phyloP scores from a whole-genome alignment of 2,113 vertebrate species.

The Ceratotherium simum region DNA sequence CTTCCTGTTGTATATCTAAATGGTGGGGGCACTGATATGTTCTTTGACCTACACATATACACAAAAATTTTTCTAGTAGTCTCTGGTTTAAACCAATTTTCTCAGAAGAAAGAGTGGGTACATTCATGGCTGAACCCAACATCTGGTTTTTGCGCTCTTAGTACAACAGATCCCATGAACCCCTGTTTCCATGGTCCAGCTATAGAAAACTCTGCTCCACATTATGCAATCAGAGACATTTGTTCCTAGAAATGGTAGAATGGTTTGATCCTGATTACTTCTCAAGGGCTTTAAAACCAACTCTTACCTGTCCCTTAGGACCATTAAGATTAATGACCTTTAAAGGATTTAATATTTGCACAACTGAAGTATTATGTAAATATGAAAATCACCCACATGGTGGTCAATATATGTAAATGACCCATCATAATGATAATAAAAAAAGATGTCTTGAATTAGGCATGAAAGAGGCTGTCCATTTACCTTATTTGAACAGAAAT shows the following conservation, averaged over 20 bases:
- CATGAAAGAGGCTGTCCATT: neutral
- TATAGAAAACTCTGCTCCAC: neutral
- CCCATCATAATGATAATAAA: neutral
- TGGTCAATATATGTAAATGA: neutral
- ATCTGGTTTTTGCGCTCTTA: neutral
- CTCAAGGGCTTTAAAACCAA: neutral
- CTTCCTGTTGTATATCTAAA: neutral
- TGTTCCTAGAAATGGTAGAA: neutral
- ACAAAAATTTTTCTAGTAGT: neutral
- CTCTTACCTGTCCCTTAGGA: neutral
- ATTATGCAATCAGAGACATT: neutral
- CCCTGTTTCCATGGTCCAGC: neutral
- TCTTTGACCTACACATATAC: neutral
- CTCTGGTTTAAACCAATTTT: neutral
- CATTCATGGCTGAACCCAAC: neutral
- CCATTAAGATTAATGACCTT: neutral
- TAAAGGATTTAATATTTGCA: constrained; percentile 1
- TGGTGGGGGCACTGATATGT: neutral
- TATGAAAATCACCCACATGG: neutral
- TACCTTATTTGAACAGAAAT: neutral
- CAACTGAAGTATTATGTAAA: neutral
- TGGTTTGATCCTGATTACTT: neutral
- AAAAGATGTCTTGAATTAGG: neutral
- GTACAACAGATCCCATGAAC: neutral
- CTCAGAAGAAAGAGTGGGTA: neutral